phyloP scores from a whole-genome alignment of 2,888 invertebrate species.

The Metalampra italica region DNA sequence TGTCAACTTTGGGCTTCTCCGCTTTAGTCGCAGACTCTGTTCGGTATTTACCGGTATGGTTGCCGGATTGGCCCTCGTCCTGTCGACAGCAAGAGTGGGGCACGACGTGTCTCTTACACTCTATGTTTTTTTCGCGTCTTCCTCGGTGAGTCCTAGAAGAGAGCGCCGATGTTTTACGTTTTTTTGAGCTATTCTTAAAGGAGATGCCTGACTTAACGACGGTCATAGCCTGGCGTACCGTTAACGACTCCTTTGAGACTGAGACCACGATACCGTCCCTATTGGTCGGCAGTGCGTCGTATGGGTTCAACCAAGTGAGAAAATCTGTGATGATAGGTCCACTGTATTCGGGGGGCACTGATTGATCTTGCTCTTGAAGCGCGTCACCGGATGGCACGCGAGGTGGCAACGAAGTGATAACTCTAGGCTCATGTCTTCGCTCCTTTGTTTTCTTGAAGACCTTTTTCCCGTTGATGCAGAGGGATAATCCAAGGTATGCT shows the following conservation, averaged over 20 bases:
- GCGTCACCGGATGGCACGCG: slow-evolving; percentile 47
- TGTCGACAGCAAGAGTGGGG: slow-evolving; percentile 67
- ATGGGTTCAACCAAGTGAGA: slow-evolving; percentile 81
- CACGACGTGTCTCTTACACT: slow-evolving; percentile 55
- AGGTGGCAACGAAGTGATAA: slow-evolving; percentile 40
- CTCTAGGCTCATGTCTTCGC: slow-evolving; percentile 57
- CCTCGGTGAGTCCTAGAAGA: slow-evolving; percentile 71
- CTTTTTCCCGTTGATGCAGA: slow-evolving; percentile 83
- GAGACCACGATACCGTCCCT: slow-evolving; percentile 54
- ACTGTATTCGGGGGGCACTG: slow-evolving; percentile 70
- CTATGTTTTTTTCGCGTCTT: slow-evolving; percentile 67
- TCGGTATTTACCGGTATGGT: slow-evolving; percentile 51
- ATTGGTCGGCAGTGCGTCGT: slow-evolving; percentile 53
- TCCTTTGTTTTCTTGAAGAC: slow-evolving; percentile 72
- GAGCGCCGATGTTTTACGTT: slow-evolving; percentile 71
- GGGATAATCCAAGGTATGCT: slow-evolving; percentile 86
- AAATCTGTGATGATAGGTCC: slow-evolving; percentile 84
- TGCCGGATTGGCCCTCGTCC: slow-evolving; percentile 40
- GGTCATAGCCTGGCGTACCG: slow-evolving; percentile 72
- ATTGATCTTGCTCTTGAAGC: slow-evolving; percentile 39
- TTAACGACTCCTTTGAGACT: slow-evolving; percentile 52
- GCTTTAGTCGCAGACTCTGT: slow-evolving; percentile 65
- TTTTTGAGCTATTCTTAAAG: slow-evolving; percentile 59
- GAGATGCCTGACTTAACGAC: slow-evolving; percentile 64
- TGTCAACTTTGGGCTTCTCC: slow-evolving; percentile 59